Percentiles rank a stretch among this genome's conserved stretches.
These are phyloP conservation scores for Microctenopoma steveboyesi DNA, from an alignment of 2,797 vertebrate genomes.

Conservation along the genomic window DNA sequence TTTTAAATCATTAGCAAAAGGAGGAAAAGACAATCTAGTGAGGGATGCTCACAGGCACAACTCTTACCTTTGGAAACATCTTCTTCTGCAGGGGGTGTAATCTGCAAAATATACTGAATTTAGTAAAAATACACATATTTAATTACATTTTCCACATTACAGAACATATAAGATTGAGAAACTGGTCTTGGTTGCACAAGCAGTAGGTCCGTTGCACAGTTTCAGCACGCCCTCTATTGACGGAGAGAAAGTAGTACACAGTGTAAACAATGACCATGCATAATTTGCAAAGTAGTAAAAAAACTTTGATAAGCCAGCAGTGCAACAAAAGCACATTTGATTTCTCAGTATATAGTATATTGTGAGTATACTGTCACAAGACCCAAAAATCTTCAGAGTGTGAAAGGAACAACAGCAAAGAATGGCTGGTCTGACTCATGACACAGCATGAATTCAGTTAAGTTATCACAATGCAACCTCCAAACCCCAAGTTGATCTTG, in stretches of 20 bases:
- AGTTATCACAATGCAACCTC: slow-evolving; percentile 40
- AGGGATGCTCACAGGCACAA: background rate
- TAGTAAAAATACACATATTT: background rate
- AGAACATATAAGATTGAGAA: background rate
- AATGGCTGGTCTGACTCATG: slow-evolving; percentile 36
- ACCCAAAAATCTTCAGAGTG: slow-evolving; percentile 32
- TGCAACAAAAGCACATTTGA: slow-evolving; percentile 8
- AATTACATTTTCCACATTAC: background rate
- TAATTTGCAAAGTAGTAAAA: slow-evolving; percentile 20
- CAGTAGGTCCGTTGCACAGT: background rate
- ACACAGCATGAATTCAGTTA: slow-evolving; percentile 35
- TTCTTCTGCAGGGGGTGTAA: slow-evolving; percentile 19
- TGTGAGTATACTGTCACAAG: slow-evolving; percentile 41
- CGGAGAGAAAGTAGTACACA: background rate
- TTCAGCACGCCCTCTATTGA: slow-evolving; percentile 52
- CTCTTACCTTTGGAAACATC: slow-evolving; percentile 50
- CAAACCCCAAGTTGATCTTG: slow-evolving; percentile 48
- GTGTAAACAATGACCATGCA: slow-evolving; percentile 22
- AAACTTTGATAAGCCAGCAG: slow-evolving; percentile 30
- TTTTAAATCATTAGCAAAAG: background rate
- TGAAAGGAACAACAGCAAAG: slow-evolving; percentile 58
- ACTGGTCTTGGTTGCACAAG: background rate
- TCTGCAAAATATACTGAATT: slow-evolving; percentile 43
- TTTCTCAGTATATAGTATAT: slow-evolving; percentile 40
- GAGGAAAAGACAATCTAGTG: background rate